These are phyloP conservation scores for Clupea harengus DNA, from an alignment of 2,113 vertebrate genomes.

Conservation along the genomic window DNA sequence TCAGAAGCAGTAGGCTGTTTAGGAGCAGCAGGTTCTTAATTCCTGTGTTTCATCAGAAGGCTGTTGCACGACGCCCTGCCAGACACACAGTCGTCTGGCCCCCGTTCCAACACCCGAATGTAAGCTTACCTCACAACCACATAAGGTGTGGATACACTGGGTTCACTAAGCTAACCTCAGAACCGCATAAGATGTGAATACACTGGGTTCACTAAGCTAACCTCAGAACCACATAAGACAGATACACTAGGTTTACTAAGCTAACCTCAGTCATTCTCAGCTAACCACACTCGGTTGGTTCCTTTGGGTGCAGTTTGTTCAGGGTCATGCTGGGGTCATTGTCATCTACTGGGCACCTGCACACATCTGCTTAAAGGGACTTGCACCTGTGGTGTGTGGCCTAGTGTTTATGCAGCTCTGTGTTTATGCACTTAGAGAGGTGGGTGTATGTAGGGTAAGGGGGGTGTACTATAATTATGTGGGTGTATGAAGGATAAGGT, in stretches of 20 bases:
- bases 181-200: neutral
- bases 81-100: constrained; percentile 57
- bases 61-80: constrained; percentile 30
- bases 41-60: constrained; percentile 51
- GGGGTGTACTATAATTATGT: neutral
- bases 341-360: neutral
- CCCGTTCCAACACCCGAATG: constrained; percentile 53
- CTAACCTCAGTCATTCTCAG: neutral
- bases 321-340: neutral
- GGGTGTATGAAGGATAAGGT: neutral
- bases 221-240: neutral
- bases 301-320: neutral
- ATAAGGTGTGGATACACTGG: neutral
- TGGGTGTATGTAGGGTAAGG: neutral
- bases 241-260: neutral
- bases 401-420: neutral
- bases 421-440: neutral
- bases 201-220: constrained; percentile 50
- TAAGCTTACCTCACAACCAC: constrained; percentile 53
- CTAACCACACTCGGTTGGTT: neutral
- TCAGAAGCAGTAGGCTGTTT: neutral
- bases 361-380: neutral
- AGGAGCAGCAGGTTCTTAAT: neutral
- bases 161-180: neutral
- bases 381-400: neutral